These are phyloP conservation scores for Drosophila eohydei DNA, from an alignment of 2,888 invertebrate species.

Conservation along the genomic window DNA sequence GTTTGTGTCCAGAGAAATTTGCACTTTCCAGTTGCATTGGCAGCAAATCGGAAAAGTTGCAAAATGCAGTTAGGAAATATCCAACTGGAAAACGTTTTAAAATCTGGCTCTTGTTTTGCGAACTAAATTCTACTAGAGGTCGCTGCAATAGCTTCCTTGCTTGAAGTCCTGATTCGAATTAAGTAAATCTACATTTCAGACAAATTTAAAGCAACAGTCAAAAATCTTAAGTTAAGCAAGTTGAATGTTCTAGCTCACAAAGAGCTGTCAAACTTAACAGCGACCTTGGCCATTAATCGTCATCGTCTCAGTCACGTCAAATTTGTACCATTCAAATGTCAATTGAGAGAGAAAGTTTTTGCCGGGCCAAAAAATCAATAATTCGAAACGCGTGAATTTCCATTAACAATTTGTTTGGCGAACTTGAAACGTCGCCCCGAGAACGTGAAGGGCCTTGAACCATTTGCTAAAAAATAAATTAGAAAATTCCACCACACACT, in stretches of 20 bases:
- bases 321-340: slow-evolving; percentile 79
- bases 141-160: slow-evolving; percentile 25
- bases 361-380: slow-evolving; percentile 73
- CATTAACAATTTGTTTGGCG: slow-evolving; percentile 76
- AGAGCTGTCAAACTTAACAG: slow-evolving; percentile 64
- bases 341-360: slow-evolving; percentile 64
- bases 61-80: slow-evolving; percentile 12
- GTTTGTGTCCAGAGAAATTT: slow-evolving; percentile 63
- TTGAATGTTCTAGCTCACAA: slow-evolving; percentile 14
- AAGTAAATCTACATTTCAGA: slow-evolving; percentile 3
- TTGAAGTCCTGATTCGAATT: slow-evolving; percentile 10
- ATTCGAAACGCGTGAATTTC: slow-evolving; percentile 64
- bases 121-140: slow-evolving; percentile 29
- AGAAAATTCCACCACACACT: slow-evolving; percentile 82
- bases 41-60: slow-evolving; percentile 22
- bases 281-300: slow-evolving; percentile 83
- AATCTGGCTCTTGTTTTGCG: neutral
- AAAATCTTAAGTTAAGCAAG: slow-evolving; percentile 12
- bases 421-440: slow-evolving; percentile 55
- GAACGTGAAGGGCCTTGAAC: slow-evolving; percentile 81
- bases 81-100: slow-evolving; percentile 28
- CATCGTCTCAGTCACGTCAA: slow-evolving; percentile 66
- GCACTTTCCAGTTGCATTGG: slow-evolving; percentile 43
- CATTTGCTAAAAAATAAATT: slow-evolving; percentile 84
- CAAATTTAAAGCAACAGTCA: slow-evolving; percentile 13